Conservation (phyloP, 2,113 vertebrate species). For the Megaptera novaeangliae region DNA sequence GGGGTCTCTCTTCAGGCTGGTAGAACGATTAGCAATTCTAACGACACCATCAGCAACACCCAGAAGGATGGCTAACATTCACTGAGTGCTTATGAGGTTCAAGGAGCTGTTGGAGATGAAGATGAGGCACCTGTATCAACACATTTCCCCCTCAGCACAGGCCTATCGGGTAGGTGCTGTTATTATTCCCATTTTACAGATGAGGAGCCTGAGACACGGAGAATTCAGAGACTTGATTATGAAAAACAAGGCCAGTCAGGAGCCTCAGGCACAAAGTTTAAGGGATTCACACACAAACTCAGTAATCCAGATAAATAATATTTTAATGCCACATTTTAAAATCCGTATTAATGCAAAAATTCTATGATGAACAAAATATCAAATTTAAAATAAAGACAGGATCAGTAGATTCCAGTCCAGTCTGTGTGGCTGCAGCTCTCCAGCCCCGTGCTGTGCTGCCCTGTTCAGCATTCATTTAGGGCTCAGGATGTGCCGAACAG, state of each 20-base stretch:
- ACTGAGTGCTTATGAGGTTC: neutral
- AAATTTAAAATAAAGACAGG: neutral
- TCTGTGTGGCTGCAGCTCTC: neutral
- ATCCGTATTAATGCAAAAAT: neutral
- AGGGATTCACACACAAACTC: neutral
- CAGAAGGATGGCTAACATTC: neutral
- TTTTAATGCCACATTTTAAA: neutral
- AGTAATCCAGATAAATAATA: neutral
- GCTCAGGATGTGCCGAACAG: neutral
- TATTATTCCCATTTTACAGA: neutral
- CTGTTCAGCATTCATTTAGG: neutral
- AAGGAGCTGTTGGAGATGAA: neutral
- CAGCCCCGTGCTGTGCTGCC: rapidly evolving
- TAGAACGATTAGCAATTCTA: neutral
- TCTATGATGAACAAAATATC: neutral
- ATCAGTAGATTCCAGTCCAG: too few species aligned
- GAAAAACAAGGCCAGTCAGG: neutral
- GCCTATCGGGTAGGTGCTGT: neutral
- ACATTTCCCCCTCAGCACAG: neutral
- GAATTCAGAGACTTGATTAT: neutral
- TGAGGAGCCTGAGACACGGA: neutral
- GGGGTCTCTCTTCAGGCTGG: neutral
- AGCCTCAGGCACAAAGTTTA: neutral
- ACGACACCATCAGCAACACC: neutral
- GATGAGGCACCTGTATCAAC: neutral